phyloP scores from a whole-genome alignment of 1,140 invertebrate genomes.

The Drosophila saltans region DNA sequence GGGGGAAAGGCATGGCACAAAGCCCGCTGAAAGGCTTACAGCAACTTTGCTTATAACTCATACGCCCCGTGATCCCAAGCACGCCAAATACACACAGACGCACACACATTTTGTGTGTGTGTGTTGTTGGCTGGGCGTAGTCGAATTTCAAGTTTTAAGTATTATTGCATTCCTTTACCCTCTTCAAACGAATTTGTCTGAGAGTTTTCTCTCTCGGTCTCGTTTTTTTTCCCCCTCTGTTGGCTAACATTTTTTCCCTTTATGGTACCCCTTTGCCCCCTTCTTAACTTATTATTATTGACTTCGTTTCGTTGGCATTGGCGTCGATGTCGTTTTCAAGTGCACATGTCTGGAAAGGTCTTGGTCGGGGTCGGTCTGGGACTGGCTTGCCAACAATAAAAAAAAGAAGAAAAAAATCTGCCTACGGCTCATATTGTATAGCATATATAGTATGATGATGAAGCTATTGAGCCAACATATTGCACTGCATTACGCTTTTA shows the following conservation, averaged over 20 bases:
- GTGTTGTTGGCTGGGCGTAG: constrained; percentile 40
- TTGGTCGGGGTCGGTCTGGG: constrained; percentile 21
- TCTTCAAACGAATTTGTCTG: constrained; percentile 81
- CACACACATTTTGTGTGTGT: not conserved
- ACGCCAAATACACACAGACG: constrained; percentile 3
- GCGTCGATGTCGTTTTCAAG: constrained; percentile 60
- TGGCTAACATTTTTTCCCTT: no score
- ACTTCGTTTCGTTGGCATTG: constrained; percentile 63
- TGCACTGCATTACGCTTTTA: constrained; percentile 50
- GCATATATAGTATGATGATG: constrained; percentile 31
- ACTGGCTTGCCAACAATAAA: not conserved
- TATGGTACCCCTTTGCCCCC: constrained; percentile 15
- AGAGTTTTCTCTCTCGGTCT: constrained; percentile 44
- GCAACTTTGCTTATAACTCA: constrained; percentile 74
- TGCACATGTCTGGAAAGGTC: constrained; percentile 68
- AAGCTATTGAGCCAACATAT: constrained; percentile 71
- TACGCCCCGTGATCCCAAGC: constrained; percentile 61
- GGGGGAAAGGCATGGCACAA: constrained; percentile 20
- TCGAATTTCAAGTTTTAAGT: constrained; percentile 80
- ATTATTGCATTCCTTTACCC: constrained; percentile 81
- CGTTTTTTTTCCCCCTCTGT: constrained; percentile 7
- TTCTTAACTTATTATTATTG: constrained; percentile 72
- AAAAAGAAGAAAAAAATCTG: constrained; percentile 4
- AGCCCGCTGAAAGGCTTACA: constrained; percentile 57
- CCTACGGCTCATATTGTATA: constrained; percentile 8